Base-by-base conservation (phyloP, 2,888 invertebrate genomes). In the Scaptodrosophila latifasciaeformis region DNA sequence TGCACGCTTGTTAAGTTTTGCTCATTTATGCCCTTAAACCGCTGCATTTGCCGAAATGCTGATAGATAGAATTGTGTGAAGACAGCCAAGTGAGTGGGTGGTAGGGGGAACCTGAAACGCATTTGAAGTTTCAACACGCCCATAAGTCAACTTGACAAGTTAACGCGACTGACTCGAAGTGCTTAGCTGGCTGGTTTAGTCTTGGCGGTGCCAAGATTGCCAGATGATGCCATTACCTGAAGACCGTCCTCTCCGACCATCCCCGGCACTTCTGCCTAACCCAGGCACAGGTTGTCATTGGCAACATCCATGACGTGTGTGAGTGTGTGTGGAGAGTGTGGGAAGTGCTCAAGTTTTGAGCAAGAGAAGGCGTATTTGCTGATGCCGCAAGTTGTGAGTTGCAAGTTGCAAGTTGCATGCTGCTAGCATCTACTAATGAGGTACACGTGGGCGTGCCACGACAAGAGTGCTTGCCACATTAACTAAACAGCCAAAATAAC, bases 71-170 rank as follows among this genome's bases (percentile, higher is more conserved):
- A 19, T 12, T 18, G 45, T 7, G 29, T 4, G 24, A n/a, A 10
- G 12, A 1, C 4, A 1, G n/a, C n/a, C n/a, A n/a, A 27, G 13
- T 7, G 10, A 24, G 15, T n/a, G 12, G 37, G 15, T 7, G 24
- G 18, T 18, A 9, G 24, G 17, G 37, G n/a, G 19, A 44, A 40
- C 62, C n/a, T n/a, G n/a, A 65, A 62, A 66, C 63, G 63, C 63
- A 35, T 30, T 40, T 27, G 35, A 59, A 58, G 60, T 66, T 63
- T 59, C 63, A 54, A 58, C 70, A 58, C 47, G 54, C 56, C 53
- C 55, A 66, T 67, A 69, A 69, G 66, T 67, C 61, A 78, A 59
- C 65, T 55, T 78, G 76, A 72, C 71, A 75, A 74, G 70, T 66
- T 62, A 69, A 57, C 54, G 63, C 58, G 29, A 40, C 67, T 43